Base-by-base conservation (phyloP, 2,888 invertebrate genomes). In the Eilema caniola region DNA sequence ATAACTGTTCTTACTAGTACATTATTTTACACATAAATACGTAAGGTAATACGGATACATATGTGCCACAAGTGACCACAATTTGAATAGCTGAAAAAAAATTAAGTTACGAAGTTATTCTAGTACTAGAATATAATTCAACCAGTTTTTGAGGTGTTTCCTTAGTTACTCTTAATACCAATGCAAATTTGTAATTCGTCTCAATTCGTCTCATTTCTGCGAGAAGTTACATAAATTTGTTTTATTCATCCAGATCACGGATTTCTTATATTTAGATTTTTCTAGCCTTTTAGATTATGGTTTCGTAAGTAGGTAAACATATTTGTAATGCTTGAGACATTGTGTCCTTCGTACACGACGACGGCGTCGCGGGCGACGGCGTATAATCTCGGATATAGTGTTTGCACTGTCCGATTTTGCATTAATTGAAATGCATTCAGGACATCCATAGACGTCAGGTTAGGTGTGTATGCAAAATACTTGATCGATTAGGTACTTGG, bases 391-490 rank as follows among this genome's bases (percentile, higher is more conserved):
- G 47, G 2, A 8, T 24, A 23, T 63, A 47, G 41, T 28, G 64
- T 53, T 31, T 24, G 71, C 74, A 71, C 64, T 72, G 65, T 80
- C 72, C 53, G 71, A 72, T 68, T 75, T 73, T 62, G 68, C 71
- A 73, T 72, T 77, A 68, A 80, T 82, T 80, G 71, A 74, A 74
- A 80, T 80, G 83, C 66, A 80, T 82, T 72, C 76, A 75, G 82
- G 76, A 78, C 82, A 80, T 70, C 63, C 73, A 77, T 73, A 75
- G 73, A 63, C 68, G 67, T 63, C 61, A 56, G 67, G 69, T 68
- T 78, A 61, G 33, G 64, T 76, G 77, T 69, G 68, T 78, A 82
- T 82, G 82, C 73, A 75, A 77, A 80, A 80, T 75, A 64, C 67
- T 82, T 71, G 66, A 75, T 79, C 72, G 65, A 69, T 73, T 79